These are phyloP conservation scores for Microtus oregoni DNA, from an alignment of 2,113 vertebrate species.

Conservation along the genomic window DNA sequence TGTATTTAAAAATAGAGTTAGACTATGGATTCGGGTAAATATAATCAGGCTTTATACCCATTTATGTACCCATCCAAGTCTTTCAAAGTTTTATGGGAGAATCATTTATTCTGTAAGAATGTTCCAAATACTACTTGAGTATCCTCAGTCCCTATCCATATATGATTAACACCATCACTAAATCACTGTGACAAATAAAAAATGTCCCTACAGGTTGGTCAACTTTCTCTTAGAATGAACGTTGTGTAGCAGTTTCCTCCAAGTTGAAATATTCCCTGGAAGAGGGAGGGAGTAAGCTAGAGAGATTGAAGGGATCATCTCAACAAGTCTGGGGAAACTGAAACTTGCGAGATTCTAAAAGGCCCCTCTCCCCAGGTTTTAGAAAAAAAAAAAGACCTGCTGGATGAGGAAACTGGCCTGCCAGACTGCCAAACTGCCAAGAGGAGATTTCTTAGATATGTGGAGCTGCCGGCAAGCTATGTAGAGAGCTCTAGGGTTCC, in stretches of 20 bases:
- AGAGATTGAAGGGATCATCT: not conserved
- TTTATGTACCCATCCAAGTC: not conserved
- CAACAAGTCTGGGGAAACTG: not conserved
- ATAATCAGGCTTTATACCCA: constrained; percentile 47
- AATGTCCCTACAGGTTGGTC: not conserved
- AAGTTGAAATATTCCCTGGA: not conserved
- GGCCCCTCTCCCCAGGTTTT: not conserved
- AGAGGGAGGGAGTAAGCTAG: not conserved
- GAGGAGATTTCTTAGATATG: not conserved
- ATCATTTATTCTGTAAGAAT: not conserved
- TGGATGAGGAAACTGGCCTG: not conserved
- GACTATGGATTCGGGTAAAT: not conserved
- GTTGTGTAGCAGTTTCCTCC: not conserved
- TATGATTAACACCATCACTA: not conserved
- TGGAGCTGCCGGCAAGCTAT: not conserved
- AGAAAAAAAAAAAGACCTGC: not conserved
- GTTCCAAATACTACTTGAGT: not conserved
- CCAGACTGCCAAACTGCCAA: not conserved
- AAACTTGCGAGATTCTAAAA: not conserved
- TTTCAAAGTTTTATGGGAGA: not conserved
- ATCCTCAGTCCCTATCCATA: not conserved
- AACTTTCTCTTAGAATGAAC: not conserved
- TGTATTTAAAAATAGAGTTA: not conserved
- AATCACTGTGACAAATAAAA: constrained; percentile 21
- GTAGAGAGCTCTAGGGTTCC: not conserved